Conservation (phyloP, 1,140 invertebrate species). For the Apis dorsata region DNA sequence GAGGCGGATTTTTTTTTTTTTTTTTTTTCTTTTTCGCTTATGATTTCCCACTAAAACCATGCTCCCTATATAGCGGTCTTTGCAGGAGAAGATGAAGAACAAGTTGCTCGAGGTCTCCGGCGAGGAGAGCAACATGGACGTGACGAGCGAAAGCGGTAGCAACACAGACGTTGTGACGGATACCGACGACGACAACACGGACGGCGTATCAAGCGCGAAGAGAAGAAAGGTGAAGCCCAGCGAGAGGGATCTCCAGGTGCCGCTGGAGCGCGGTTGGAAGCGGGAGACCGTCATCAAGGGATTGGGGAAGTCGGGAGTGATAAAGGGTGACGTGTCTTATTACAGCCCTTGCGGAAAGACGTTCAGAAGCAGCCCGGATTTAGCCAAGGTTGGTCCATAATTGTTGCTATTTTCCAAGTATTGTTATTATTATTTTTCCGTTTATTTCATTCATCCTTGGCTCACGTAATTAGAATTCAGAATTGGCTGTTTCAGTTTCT, state of each 20-base stretch:
- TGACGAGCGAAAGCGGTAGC: constrained; percentile 79
- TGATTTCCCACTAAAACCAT: constrained; percentile 70
- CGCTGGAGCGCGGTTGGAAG: constrained; percentile 92
- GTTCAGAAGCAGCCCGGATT: constrained; percentile 87
- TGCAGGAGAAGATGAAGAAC: constrained; percentile 83
- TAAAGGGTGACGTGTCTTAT: constrained; percentile 94
- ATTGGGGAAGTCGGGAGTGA: constrained; percentile 88
- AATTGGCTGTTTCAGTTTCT: constrained; percentile 83
- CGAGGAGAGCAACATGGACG: constrained; percentile 80
- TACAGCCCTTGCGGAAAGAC: constrained; percentile 91
- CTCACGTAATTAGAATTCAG: too few species aligned
- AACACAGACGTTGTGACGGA: constrained; percentile 81
- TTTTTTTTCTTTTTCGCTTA: constrained; percentile 60
- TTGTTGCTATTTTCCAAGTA: background rate
- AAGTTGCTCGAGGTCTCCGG: constrained; percentile 81
- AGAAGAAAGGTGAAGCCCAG: constrained; percentile 77
- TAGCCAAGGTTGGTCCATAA: constrained; percentile 83
- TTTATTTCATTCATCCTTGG: background rate
- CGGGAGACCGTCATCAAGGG: constrained; percentile 93
- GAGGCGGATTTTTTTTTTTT: constrained; percentile 48
- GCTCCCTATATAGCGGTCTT: constrained; percentile 75
- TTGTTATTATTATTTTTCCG: background rate
- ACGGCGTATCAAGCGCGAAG: constrained; percentile 76
- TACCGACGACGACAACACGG: constrained; percentile 80
- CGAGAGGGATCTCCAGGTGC: constrained; percentile 85